These are phyloP conservation scores for Conus betulinus DNA, from an alignment of 1,140 invertebrate species.

Conservation along the genomic window DNA sequence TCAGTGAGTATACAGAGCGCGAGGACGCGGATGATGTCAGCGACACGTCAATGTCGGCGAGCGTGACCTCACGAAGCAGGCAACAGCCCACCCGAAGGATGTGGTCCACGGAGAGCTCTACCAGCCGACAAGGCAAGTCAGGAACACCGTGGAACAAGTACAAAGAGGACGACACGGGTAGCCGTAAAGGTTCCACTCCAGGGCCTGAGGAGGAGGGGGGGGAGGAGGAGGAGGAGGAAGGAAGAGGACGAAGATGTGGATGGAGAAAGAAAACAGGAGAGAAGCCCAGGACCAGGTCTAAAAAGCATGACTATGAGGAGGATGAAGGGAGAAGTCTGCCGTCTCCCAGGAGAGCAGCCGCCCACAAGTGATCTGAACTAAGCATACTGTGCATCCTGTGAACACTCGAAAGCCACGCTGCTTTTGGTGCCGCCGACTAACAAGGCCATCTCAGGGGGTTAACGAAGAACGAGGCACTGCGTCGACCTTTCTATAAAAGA, in stretches of 20 bases:
- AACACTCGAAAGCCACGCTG: too few relatives aligned
- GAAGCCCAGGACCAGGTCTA: neutral
- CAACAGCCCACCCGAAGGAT: neutral
- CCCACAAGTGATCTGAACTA: neutral
- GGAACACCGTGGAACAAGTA: constrained; percentile 34
- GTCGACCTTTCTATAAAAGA: too few relatives aligned
- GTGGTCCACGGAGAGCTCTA: neutral
- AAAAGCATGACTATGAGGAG: neutral
- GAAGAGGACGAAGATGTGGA: neutral
- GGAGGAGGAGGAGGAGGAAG: neutral
- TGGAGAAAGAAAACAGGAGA: neutral
- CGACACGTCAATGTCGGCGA: neutral
- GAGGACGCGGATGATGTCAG: neutral
- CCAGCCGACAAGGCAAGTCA: neutral
- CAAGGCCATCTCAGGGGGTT: too few relatives aligned
- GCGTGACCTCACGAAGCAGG: neutral
- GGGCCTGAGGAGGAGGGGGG: neutral
- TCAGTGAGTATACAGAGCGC: neutral
- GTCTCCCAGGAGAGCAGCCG: neutral
- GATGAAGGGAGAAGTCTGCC: neutral
- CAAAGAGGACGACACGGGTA: neutral
- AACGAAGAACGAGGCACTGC: too few relatives aligned
- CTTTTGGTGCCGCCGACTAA: too few relatives aligned
- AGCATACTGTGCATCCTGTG: too few relatives aligned
- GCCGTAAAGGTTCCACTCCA: neutral